Base-by-base conservation (phyloP, 2,888 invertebrate species). In the Lepas anatifera region DNA sequence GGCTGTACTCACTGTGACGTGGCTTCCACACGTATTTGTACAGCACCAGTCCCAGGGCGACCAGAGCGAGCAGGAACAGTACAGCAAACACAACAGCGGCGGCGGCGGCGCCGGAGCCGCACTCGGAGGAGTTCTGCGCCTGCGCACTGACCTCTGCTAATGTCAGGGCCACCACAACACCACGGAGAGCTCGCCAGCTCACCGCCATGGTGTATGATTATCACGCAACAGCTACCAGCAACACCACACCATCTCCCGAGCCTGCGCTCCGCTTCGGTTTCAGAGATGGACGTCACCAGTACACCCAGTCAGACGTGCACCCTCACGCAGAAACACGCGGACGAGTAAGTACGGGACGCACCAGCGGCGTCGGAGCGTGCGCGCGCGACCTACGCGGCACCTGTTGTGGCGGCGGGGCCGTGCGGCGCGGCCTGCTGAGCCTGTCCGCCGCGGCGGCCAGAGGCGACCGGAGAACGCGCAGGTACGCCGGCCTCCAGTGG, bases 21-120 rank as follows among this genome's bases (percentile, higher is more conserved):
- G 32, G 58, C 22, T 58, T 58, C 58, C 58, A 58, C 22, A 58
- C 32, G 58, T 58, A 58, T 35, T 29, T 58, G 58, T 58, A 58
- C 22, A 58, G 58, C 35, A 58, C 58, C 32, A 29, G 22, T 35
- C 35, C 58, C 32, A 58, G 58, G 18, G 22, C 58, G 4, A 18
- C 58, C 1, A 58, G 22, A 22, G 22, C 10, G 35, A 58, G 58
- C 35, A 58, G 58, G 22, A 58, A 58, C 35, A 58, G 29, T 22
- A 58, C 22, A 6, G 58, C 58, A 22, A 58, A 58, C 58, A 35
- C 58, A 22, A 58, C 16, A 35, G 58, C 58, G 35, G 58, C 58
- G 0, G 58, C 58, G 22, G 58, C 1, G 58, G 58, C 58, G 35
- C 58, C 58, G 1, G 58, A 58, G 22, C 58, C 58, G 35, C 58